Conservation (phyloP, 2,113 vertebrate species). For the Pterocles burchelli region DNA sequence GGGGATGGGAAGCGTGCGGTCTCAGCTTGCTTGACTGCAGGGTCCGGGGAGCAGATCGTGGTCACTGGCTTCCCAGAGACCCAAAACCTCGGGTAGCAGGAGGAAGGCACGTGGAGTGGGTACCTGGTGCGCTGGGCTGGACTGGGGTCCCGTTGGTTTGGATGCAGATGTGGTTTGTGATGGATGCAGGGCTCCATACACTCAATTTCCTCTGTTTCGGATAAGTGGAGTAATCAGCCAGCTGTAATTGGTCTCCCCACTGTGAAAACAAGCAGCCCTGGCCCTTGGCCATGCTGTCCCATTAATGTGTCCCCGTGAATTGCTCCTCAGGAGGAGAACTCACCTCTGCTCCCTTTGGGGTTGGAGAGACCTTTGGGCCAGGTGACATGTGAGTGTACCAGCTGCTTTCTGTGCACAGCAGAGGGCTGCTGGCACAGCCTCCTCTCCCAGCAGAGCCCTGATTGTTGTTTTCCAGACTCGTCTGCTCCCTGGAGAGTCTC, state of each 20-base stretch:
- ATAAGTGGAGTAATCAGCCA: neutral
- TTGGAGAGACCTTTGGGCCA: neutral
- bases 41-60: neutral
- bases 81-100: neutral
- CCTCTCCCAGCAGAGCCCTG: neutral
- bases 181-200: neutral
- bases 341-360: neutral
- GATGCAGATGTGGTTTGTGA: fast-evolving
- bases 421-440: neutral
- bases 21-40: neutral
- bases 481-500: neutral
- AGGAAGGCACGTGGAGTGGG: neutral
- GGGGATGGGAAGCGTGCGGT: neutral
- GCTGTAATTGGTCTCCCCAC: neutral
- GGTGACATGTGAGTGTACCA: neutral
- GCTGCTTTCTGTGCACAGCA: neutral
- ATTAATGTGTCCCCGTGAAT: neutral
- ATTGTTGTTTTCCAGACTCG: neutral
- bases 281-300: neutral
- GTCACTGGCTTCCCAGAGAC: neutral
- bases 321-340: neutral
- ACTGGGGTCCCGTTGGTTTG: neutral
- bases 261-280: neutral
- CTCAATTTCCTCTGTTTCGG: neutral
- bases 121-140: too few species aligned